Evolutionary conservation across 2,113 vertebrate species (phyloP).

Genomic region (Cyrtonyx montezumae): DNA sequence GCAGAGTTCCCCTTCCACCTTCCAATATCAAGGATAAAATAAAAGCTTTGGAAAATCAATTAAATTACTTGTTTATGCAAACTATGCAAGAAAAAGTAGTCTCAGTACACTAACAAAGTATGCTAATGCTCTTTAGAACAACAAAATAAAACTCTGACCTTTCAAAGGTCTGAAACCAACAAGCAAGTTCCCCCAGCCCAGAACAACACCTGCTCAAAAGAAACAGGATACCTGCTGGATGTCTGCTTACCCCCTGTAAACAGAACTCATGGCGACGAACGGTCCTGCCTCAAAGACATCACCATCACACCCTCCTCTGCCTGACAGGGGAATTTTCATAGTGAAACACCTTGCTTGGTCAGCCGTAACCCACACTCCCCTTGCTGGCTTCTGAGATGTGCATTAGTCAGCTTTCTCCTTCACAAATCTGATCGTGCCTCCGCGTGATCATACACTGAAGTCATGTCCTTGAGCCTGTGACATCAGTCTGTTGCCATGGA

Average conservation of each 20-base stretch:
- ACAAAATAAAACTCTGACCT: neutral
- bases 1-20: conserved; percentile 72
- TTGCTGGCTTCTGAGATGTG: conserved; percentile 38
- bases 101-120: neutral
- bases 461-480: conserved; percentile 74
- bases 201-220: conserved; percentile 36
- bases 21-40: conserved; percentile 59
- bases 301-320: neutral
- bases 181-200: neutral
- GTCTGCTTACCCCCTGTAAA: neutral
- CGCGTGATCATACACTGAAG: conserved; percentile 62
- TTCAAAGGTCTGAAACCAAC: neutral
- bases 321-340: neutral
- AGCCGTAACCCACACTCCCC: conserved; percentile 27
- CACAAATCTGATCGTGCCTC: conserved; percentile 43
- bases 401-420: conserved; percentile 61
- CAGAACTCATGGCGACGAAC: conserved; percentile 22
- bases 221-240: neutral
- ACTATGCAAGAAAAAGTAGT: conserved; percentile 10
- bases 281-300: neutral
- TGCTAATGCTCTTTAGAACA: neutral
- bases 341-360: conserved; percentile 7
- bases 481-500: conserved; percentile 75
- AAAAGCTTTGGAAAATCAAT: conserved; percentile 65
- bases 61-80: conserved; percentile 53